A percentile compares a stretch with the other conserved stretches of the same genome.
Conservation (phyloP, 2,113 vertebrate genomes). For the Abramis brama region DNA sequence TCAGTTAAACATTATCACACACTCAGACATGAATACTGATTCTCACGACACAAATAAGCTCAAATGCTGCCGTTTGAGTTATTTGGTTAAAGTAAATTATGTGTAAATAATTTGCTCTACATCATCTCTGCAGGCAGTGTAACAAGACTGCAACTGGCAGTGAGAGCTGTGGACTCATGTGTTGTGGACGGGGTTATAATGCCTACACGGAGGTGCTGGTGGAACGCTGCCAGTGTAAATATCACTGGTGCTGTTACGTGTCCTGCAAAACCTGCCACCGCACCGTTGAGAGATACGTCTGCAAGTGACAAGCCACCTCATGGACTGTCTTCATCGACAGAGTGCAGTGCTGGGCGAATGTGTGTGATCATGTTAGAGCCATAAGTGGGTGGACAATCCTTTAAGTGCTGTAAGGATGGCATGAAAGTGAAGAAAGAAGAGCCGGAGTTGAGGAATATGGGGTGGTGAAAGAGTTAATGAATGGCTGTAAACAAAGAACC, state of each 20-base stretch:
- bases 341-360: constrained; percentile 6
- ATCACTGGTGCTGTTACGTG: constrained; percentile 83
- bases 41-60: not conserved
- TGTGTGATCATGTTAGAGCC: constrained; percentile 12
- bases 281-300: constrained; percentile 74
- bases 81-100: not conserved
- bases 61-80: not conserved
- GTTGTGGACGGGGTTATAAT: constrained; percentile 81
- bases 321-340: not conserved
- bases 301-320: constrained; percentile 65
- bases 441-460: not conserved
- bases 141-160: constrained; percentile 76
- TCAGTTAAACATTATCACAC: constrained; percentile 25
- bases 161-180: constrained; percentile 75
- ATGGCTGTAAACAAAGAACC: constrained; percentile 43
- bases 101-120: not conserved
- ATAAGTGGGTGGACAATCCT: constrained; percentile 26
- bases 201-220: constrained; percentile 75
- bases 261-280: constrained; percentile 75
- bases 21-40: not conserved
- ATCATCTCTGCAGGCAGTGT: constrained; percentile 70
- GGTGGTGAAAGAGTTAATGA: constrained; percentile 32
- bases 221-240: constrained; percentile 79
- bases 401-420: constrained; percentile 11
- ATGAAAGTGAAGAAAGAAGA: constrained; percentile 28